These are phyloP conservation scores for Diadema setosum DNA, from an alignment of 35 echinoderm and acorn worm genomes.

Conservation along the genomic window DNA sequence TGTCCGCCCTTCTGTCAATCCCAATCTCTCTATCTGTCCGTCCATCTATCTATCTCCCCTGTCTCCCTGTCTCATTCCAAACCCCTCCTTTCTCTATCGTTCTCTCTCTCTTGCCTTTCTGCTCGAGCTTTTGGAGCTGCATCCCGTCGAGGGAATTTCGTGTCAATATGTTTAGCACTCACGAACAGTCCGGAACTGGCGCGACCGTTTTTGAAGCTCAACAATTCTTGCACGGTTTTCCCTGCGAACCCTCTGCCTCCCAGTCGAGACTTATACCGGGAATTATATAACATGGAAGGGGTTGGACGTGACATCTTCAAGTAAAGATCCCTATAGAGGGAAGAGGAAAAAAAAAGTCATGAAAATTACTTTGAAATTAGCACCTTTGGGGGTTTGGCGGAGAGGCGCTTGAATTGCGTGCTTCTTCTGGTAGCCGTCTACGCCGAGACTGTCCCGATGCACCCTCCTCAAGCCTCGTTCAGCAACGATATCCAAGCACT, in stretches of 20 bases:
- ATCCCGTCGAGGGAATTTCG: neutral
- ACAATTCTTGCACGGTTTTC: slow-evolving; percentile 31
- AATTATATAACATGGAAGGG: neutral
- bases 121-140: neutral
- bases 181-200: slow-evolving; percentile 11
- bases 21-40: too few species aligned
- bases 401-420: slow-evolving; percentile 23
- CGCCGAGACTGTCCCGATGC: slow-evolving; percentile 8
- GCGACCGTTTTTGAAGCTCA: slow-evolving; percentile 25
- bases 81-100: neutral
- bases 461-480: slow-evolving; percentile 6
- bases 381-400: slow-evolving; percentile 11
- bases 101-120: neutral
- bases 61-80: neutral
- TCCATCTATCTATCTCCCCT: neutral
- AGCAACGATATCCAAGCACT: slow-evolving; percentile 29
- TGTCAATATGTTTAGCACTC: slow-evolving; percentile 32
- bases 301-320: neutral
- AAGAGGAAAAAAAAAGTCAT: slow-evolving; percentile 19
- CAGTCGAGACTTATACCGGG: too few species aligned
- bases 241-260: neutral
- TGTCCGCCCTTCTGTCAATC: too few species aligned
- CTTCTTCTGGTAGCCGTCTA: neutral
- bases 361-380: slow-evolving; percentile 20
- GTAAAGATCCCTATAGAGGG: neutral